A percentile compares a stretch with the other conserved stretches of the same genome.
phyloP scores from a whole-genome alignment of 2,888 invertebrate species.

The Nasonovia ribisnigri region DNA sequence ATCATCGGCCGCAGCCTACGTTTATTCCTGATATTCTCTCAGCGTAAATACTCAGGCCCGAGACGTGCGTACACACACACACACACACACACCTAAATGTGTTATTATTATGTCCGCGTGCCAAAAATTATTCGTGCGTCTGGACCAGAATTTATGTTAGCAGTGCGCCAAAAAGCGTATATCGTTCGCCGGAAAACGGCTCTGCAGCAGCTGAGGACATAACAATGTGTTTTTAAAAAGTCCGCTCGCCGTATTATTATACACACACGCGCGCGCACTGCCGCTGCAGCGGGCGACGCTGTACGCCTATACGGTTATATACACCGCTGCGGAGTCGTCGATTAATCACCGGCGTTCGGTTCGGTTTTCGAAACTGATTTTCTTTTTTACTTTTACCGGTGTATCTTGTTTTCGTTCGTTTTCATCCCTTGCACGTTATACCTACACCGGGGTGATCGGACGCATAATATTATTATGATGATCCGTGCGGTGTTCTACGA shows the following conservation, averaged over 20 bases:
- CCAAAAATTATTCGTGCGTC: slow-evolving; percentile 55
- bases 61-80: background rate
- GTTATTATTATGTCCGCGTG: background rate
- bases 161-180: slow-evolving; percentile 52
- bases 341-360: background rate
- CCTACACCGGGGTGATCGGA: background rate
- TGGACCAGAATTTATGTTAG: slow-evolving; percentile 55
- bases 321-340: background rate
- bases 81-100: background rate
- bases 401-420: background rate
- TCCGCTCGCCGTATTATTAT: background rate
- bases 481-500: background rate
- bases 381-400: background rate
- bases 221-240: slow-evolving; percentile 47
- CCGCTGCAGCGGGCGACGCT: background rate
- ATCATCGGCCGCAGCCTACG: background rate
- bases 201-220: slow-evolving; percentile 12
- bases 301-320: no score
- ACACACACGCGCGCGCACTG: background rate
- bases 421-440: background rate
- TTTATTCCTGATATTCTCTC: slow-evolving; percentile 17
- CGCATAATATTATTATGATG: no score
- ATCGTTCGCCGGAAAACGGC: background rate
- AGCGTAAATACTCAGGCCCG: background rate
- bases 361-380: background rate